These are phyloP conservation scores for Distichodus sexfasciatus DNA, from an alignment of 2,797 vertebrate species.

Conservation along the genomic window DNA sequence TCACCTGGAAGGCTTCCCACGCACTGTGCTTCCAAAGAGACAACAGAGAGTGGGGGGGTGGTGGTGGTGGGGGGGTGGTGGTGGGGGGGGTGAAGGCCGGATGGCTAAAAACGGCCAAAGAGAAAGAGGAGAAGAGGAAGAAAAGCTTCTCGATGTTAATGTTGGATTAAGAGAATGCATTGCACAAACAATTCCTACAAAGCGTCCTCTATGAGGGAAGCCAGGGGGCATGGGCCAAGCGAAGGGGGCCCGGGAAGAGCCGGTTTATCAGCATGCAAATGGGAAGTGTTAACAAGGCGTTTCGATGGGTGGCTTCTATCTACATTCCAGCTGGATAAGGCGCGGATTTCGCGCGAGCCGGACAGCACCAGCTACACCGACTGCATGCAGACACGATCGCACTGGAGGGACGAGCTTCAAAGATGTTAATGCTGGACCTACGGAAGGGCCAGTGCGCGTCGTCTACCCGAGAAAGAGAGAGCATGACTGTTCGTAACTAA, in stretches of 20 bases:
- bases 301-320: constrained; percentile 40
- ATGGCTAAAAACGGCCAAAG: constrained; percentile 20
- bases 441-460: constrained; percentile 35
- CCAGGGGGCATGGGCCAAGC: constrained; percentile 46
- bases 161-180: constrained; percentile 12
- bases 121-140: constrained; percentile 27
- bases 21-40: constrained; percentile 45
- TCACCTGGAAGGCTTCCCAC: constrained; percentile 52
- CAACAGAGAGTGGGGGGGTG: constrained; percentile 20
- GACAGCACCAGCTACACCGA: no score
- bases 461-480: not conserved
- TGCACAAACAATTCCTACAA: constrained; percentile 48
- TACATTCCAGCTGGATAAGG: constrained; percentile 49
- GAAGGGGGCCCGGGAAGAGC: constrained; percentile 34
- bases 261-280: constrained; percentile 57
- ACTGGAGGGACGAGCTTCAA: constrained; percentile 12
- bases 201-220: constrained; percentile 27
- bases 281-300: constrained; percentile 63
- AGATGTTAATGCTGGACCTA: not conserved
- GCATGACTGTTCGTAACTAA: constrained; percentile 55
- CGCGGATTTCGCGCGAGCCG: no score
- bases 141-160: constrained; percentile 39
- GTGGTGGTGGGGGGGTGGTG: no score
- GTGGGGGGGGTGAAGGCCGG: constrained; percentile 12
- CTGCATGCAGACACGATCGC: constrained; percentile 37